phyloP scores from a whole-genome alignment of 2,888 invertebrate genomes.

The Apantesis nais region DNA sequence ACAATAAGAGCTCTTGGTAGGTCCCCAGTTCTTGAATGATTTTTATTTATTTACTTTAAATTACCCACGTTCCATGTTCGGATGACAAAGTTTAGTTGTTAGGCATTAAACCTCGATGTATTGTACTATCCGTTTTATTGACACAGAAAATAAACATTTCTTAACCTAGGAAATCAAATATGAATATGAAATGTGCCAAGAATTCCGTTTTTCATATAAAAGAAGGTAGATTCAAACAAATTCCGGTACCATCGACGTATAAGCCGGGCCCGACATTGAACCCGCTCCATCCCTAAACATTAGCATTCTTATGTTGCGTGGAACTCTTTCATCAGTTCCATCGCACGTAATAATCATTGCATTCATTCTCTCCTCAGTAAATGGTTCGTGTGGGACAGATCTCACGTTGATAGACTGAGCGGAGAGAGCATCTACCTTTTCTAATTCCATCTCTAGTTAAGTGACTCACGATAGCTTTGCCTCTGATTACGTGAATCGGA shows the following conservation, averaged over 20 bases:
- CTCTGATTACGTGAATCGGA: not conserved
- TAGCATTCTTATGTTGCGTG: conserved; percentile 47
- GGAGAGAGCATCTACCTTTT: not conserved
- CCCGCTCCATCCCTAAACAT: conserved; percentile 33
- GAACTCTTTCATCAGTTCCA: conserved; percentile 44
- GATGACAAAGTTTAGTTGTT: too few relatives aligned
- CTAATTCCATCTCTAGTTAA: not conserved
- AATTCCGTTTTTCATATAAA: conserved; percentile 10
- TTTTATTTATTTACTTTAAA: too few relatives aligned
- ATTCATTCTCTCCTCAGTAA: conserved; percentile 35
- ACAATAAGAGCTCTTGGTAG: too few relatives aligned
- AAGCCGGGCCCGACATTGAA: conserved; percentile 25
- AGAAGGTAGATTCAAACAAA: conserved; percentile 14
- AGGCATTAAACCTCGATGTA: not conserved
- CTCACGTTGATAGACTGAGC: conserved; percentile 10
- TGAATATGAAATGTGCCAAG: conserved; percentile 9
- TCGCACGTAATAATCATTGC: conserved; percentile 51
- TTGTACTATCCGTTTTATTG: not conserved
- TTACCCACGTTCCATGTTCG: too few relatives aligned
- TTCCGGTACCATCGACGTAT: conserved; percentile 38
- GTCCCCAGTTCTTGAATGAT: too few relatives aligned
- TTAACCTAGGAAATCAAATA: not conserved
- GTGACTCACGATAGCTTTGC: not conserved
- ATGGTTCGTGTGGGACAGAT: conserved; percentile 20
- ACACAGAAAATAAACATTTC: not conserved